Conservation (phyloP, 2,113 vertebrate species). For the Hippolais icterina region DNA sequence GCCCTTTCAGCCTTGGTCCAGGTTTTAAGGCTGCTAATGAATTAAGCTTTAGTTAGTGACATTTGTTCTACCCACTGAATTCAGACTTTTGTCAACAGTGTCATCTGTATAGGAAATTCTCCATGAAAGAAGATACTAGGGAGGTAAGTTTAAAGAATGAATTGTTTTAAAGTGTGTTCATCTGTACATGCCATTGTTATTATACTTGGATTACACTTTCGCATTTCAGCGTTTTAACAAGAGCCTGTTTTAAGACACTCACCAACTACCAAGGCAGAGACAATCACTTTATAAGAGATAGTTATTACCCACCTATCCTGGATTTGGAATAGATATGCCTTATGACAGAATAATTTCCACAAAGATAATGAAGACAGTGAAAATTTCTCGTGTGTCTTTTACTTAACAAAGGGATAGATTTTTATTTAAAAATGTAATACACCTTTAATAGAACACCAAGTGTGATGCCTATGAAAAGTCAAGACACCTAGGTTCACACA, state of each 20-base stretch:
- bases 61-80: neutral
- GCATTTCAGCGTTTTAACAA: neutral
- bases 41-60: neutral
- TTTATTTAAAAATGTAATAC: neutral
- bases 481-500: neutral
- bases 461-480: neutral
- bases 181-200: neutral
- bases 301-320: neutral
- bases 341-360: neutral
- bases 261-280: neutral
- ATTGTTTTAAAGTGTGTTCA: neutral
- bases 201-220: neutral
- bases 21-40: neutral
- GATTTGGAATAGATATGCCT: neutral
- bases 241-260: neutral
- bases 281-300: neutral
- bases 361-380: neutral
- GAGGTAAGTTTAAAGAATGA: neutral
- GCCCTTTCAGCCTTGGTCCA: neutral
- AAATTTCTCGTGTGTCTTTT: neutral
- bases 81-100: neutral
- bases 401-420: neutral
- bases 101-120: neutral
- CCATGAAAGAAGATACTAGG: neutral
- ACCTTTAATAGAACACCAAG: neutral